Percentiles rank a stretch among this genome's conserved stretches.
phyloP scores from a whole-genome alignment of 2,797 vertebrate species.

The Huso huso region DNA sequence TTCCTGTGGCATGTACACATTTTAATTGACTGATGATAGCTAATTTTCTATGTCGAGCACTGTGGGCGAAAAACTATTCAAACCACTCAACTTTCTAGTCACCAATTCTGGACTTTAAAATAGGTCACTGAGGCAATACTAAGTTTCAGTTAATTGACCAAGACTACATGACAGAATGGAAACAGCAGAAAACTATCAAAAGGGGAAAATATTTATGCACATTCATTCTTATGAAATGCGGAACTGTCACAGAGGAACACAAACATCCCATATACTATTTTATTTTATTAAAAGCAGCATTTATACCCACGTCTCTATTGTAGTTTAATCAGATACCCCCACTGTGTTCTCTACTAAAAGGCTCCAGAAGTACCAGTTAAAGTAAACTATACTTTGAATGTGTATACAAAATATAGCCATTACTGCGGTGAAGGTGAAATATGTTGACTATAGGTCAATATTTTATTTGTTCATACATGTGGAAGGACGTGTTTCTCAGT shows the following conservation, averaged over 20 bases:
- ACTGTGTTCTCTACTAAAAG: neutral
- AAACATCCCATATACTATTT: conserved; percentile 2
- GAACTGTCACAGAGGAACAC: neutral
- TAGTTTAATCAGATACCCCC: conserved; percentile 11
- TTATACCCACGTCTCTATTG: neutral
- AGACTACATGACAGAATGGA: no score
- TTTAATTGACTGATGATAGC: neutral
- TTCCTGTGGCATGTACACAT: neutral
- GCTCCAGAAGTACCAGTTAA: no score
- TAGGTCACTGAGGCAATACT: neutral
- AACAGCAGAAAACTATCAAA: no score
- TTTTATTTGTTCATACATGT: no score
- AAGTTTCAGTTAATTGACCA: no score
- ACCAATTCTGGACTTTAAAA: neutral
- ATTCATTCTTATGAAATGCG: conserved; percentile 3
- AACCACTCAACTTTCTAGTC: no score
- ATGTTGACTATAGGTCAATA: no score
- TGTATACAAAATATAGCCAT: no score
- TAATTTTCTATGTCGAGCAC: neutral
- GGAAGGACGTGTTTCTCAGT: no score
- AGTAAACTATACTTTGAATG: no score
- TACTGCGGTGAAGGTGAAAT: no score
- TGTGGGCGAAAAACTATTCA: neutral
- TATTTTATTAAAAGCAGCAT: conserved; percentile 3
- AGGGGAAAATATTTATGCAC: conserved; percentile 1